These are phyloP conservation scores for Stegodyphus mimosarum DNA, from an alignment of 1,140 invertebrate species.

Conservation along the genomic window DNA sequence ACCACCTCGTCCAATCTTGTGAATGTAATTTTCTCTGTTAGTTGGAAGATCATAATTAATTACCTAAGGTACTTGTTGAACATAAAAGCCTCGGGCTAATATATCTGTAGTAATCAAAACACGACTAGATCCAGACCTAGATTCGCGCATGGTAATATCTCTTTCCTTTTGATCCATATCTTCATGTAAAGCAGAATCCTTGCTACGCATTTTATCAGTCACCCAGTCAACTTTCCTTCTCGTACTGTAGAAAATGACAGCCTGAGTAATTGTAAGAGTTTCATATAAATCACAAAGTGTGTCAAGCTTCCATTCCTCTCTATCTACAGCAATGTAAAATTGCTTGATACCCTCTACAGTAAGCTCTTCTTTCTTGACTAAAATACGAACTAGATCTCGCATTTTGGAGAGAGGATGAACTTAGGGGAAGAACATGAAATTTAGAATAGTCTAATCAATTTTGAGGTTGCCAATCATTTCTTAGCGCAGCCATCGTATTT, in stretches of 20 bases:
- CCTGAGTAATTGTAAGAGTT: conserved; percentile 98
- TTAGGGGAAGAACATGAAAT: no score
- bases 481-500: no score
- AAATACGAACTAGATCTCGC: conserved; percentile 93
- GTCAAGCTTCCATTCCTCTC: conserved; percentile 98
- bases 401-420: no score
- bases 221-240: conserved; percentile 98
- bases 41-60: conserved; percentile 75
- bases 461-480: no score
- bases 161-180: conserved; percentile 99
- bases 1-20: conserved; percentile 98
- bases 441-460: no score
- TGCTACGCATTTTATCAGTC: conserved; percentile 91
- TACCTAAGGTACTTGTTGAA: conserved; percentile 75
- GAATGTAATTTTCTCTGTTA: conserved; percentile 75
- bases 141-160: conserved; percentile 79
- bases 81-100: conserved; percentile 74
- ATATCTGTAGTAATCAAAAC: conserved; percentile 76
- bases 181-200: conserved; percentile 98
- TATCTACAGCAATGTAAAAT: conserved; percentile 95
- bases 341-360: conserved; percentile 99
- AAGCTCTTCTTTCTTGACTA: conserved; percentile 98
- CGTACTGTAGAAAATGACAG: conserved; percentile 99
- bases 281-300: conserved; percentile 98
- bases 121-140: conserved; percentile 72